Percentiles rank a stretch among this genome's conserved stretches.
These are phyloP conservation scores for Pithys albifrons DNA, from an alignment of 2,113 vertebrate species.

Conservation along the genomic window DNA sequence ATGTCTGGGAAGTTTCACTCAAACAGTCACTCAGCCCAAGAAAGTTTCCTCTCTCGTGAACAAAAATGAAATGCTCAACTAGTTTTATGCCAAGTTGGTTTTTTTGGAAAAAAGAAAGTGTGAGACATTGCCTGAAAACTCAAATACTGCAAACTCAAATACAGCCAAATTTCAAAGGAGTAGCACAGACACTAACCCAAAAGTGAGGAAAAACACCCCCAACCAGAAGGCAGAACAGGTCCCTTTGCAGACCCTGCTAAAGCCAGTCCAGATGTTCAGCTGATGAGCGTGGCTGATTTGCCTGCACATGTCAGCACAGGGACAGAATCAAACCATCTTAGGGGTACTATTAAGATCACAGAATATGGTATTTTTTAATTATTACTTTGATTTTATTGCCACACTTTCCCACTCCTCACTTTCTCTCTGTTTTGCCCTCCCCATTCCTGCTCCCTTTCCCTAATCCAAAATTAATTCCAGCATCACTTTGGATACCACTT, in stretches of 20 bases:
- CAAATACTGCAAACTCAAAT: neutral
- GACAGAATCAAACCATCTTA: neutral
- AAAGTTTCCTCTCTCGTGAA: neutral
- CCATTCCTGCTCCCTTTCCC: neutral
- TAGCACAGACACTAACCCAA: constrained; percentile 10
- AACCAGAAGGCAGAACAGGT: constrained; percentile 1
- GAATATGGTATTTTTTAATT: neutral
- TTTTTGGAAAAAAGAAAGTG: neutral
- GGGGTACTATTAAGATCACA: neutral
- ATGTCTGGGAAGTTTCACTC: constrained; percentile 44
- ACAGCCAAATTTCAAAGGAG: neutral
- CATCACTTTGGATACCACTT: neutral
- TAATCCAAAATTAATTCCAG: neutral
- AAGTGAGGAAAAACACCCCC: neutral
- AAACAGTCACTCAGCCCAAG: neutral
- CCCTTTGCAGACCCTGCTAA: constrained; percentile 20
- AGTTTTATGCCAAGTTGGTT: neutral
- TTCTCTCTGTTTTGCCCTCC: neutral
- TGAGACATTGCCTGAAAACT: neutral
- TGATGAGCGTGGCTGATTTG: constrained; percentile 51
- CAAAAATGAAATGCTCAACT: neutral
- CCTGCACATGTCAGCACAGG: neutral
- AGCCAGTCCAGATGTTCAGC: constrained; percentile 42
- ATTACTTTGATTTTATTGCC: neutral
- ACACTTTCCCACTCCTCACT: neutral